phyloP scores from a whole-genome alignment of 1,140 invertebrate genomes.

The Cylas formicarius region DNA sequence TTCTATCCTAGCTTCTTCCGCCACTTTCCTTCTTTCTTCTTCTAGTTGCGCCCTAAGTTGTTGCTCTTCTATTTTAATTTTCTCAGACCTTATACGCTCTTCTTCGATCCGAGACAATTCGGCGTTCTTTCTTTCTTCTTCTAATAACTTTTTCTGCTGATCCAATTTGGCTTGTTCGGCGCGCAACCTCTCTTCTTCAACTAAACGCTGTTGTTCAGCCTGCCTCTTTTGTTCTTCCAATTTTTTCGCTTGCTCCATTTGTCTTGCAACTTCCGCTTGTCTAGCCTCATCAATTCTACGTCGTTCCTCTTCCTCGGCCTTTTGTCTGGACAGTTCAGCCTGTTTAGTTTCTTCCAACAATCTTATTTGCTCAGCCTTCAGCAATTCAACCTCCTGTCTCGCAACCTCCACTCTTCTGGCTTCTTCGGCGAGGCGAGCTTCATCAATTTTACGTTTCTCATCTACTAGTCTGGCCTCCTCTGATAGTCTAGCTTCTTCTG shows the following conservation, averaged over 20 bases:
- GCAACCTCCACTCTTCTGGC: constrained; percentile 33
- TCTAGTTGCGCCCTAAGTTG: constrained; percentile 22
- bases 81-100: constrained; percentile 36
- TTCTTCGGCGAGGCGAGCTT: constrained; percentile 38
- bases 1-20: constrained; percentile 16
- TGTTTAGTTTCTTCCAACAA: constrained; percentile 18
- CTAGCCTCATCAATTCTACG: constrained; percentile 17
- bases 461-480: constrained; percentile 40
- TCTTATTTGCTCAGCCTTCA: constrained; percentile 11
- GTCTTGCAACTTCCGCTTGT: constrained; percentile 26
- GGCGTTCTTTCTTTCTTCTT: constrained; percentile 36
- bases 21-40: constrained; percentile 37
- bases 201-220: constrained; percentile 16
- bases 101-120: constrained; percentile 35
- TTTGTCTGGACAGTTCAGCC: constrained; percentile 27
- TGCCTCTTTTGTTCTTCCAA: constrained; percentile 26
- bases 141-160: constrained; percentile 9
- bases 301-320: constrained; percentile 34
- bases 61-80: constrained; percentile 19
- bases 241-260: constrained; percentile 17
- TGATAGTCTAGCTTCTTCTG: constrained; percentile 42
- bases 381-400: constrained; percentile 18
- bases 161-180: constrained; percentile 22
- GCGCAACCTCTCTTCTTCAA: constrained; percentile 29
- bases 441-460: constrained; percentile 15